Evolutionary conservation across 1,140 invertebrate genomes (phyloP).

Genomic region (Lepidurus apus): DNA sequence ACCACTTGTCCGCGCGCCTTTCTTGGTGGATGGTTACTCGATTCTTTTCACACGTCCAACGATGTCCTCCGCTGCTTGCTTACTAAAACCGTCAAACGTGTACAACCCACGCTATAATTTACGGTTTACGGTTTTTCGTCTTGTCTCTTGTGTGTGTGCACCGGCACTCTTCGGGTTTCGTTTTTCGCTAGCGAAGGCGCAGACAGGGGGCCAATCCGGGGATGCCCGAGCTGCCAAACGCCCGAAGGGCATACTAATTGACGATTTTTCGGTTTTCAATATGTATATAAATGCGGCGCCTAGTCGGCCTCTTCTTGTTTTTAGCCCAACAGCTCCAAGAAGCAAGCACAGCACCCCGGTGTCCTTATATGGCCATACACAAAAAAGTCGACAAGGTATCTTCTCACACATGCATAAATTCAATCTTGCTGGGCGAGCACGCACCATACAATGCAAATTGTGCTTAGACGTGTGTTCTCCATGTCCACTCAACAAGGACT

Average conservation of each 20-base stretch:
- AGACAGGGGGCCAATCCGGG: neutral
- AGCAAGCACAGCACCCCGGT: neutral
- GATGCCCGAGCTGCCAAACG: neutral
- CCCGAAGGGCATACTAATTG: conserved; percentile 18
- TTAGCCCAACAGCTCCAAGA: neutral
- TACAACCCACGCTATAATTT: conserved; percentile 7
- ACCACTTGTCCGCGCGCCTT: neutral
- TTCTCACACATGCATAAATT: neutral
- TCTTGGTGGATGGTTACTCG: neutral
- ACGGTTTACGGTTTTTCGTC: neutral
- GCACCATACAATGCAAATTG: neutral
- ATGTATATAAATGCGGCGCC: neutral
- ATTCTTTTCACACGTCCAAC: conserved; percentile 15
- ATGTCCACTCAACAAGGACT: neutral
- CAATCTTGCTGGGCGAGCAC: neutral
- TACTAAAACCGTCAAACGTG: conserved; percentile 13
- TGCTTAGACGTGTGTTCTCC: neutral
- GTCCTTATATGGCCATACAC: neutral
- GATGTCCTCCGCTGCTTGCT: neutral
- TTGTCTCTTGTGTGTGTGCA: neutral
- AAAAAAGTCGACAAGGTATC: neutral
- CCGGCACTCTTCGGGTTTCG: conserved; percentile 4
- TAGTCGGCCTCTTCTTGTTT: neutral
- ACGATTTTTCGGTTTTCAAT: neutral
- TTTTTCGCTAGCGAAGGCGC: neutral